These are phyloP conservation scores for Minunthozetes semirufus DNA, from an alignment of 2,888 invertebrate species.

Conservation along the genomic window DNA sequence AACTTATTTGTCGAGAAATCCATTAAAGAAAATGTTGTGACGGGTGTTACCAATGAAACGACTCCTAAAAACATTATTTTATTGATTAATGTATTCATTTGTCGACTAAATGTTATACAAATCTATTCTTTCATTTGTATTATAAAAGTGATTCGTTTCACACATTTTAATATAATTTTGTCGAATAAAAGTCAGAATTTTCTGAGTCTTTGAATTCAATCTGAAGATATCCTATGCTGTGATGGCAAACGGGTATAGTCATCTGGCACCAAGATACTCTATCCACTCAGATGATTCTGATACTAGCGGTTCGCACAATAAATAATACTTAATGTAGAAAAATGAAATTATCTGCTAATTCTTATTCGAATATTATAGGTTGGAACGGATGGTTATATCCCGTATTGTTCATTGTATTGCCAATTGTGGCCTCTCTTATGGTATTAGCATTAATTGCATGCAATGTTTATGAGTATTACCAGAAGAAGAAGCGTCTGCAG, in stretches of 20 bases:
- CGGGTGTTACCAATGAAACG: slow-evolving; percentile 17
- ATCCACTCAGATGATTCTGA: neutral
- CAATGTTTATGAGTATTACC: slow-evolving; percentile 22
- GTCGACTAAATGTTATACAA: neutral
- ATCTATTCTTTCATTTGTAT: too few species aligned
- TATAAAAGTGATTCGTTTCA: too few species aligned
- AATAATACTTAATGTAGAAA: too few species aligned
- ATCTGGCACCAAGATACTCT: neutral
- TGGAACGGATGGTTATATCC: slow-evolving; percentile 29
- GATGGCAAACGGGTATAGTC: neutral
- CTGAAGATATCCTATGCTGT: slow-evolving; percentile 13
- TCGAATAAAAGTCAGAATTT: neutral
- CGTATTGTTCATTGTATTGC: slow-evolving; percentile 10
- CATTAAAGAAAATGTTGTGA: neutral
- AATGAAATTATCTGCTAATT: too few species aligned
- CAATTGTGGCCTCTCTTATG: slow-evolving; percentile 7
- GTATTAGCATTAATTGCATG: slow-evolving; percentile 1
- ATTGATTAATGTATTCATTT: slow-evolving; percentile 1
- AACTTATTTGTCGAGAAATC: neutral
- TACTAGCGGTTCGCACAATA: neutral
- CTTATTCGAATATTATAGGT: slow-evolving; percentile 8
- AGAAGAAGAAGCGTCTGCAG: slow-evolving; percentile 16
- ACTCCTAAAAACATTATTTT: slow-evolving; percentile 6
- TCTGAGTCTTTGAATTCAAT: neutral
- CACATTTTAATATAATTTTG: too few species aligned